phyloP scores from a whole-genome alignment of 2,888 invertebrate species.

The Bembecia ichneumoniformis region DNA sequence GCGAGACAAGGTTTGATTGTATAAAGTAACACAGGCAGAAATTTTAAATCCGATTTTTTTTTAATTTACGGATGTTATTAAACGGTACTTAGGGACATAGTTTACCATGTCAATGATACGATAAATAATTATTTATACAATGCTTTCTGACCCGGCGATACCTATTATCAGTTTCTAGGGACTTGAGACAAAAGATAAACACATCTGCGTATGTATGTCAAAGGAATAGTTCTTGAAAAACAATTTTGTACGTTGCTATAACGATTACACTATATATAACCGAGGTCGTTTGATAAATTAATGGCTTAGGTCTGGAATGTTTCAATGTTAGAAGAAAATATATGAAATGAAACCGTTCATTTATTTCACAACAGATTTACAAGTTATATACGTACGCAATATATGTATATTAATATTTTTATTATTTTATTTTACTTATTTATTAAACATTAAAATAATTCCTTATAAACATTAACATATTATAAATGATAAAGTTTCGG shows the following conservation, averaged over 20 bases:
- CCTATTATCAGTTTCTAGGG: conserved; percentile 39
- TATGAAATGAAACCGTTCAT: no score
- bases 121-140: conserved; percentile 28
- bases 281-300: not conserved
- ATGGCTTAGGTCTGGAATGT: not conserved
- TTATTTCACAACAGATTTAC: no score
- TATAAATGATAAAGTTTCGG: no score
- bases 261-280: not conserved
- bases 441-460: no score
- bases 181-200: conserved; percentile 27
- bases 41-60: no score
- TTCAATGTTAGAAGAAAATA: not conserved
- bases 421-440: no score
- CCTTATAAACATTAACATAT: no score
- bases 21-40: no score
- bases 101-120: not conserved
- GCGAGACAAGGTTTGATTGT: no score
- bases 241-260: conserved; percentile 7
- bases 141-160: conserved; percentile 29
- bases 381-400: no score
- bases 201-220: conserved; percentile 11
- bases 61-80: no score
- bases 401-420: no score
- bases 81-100: not conserved
- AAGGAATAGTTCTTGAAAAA: conserved; percentile 15